These are phyloP conservation scores for Trachelus stipa DNA, from an alignment of 2,888 invertebrate genomes.

Conservation along the genomic window DNA sequence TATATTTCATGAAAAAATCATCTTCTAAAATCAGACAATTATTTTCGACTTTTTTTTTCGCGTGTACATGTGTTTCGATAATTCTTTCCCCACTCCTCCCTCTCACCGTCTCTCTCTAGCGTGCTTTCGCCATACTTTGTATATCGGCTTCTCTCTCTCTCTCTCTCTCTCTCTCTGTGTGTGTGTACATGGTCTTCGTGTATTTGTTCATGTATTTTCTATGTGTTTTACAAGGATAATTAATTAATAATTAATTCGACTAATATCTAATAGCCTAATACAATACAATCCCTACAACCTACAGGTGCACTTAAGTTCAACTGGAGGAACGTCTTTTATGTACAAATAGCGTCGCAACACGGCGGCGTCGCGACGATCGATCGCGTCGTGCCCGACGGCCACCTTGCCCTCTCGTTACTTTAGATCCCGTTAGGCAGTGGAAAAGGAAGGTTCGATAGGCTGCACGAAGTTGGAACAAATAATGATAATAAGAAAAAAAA, in stretches of 20 bases:
- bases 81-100: too few species aligned
- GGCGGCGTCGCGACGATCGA: conserved; percentile 1
- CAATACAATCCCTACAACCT: conserved; percentile 53
- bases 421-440: too few species aligned
- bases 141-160: neutral
- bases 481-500: too few species aligned
- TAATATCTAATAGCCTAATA: conserved; percentile 57
- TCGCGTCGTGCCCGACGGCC: too few species aligned
- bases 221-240: conserved; percentile 46
- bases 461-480: too few species aligned
- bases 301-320: conserved; percentile 49
- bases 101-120: too few species aligned
- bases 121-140: conserved; percentile 21
- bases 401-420: too few species aligned
- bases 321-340: conserved; percentile 54
- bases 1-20: conserved; percentile 61
- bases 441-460: too few species aligned
- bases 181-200: neutral
- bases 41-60: conserved; percentile 32
- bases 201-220: too few species aligned
- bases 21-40: conserved; percentile 60
- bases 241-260: conserved; percentile 48
- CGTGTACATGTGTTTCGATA: too few species aligned
- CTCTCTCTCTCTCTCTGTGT: conserved; percentile 18
- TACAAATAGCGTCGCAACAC: conserved; percentile 33